Conservation (phyloP, 2,888 invertebrate species). For the Neoscelio sp. region DNA sequence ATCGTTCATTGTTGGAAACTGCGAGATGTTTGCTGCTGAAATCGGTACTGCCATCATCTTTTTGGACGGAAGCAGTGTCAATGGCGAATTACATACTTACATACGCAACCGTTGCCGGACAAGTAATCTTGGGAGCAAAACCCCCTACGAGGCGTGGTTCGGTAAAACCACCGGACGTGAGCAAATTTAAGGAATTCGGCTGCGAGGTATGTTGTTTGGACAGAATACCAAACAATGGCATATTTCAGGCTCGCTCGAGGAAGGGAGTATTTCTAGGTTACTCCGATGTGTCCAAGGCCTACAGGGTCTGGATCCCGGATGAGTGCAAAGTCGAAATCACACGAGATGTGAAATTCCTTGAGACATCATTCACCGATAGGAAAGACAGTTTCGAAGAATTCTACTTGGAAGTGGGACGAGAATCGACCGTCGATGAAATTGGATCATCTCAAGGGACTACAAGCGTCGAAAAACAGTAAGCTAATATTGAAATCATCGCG, state of each 20-base stretch:
- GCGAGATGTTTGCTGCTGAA: slow-evolving; percentile 71
- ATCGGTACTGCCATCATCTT: slow-evolving; percentile 56
- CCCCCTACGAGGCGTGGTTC: slow-evolving; percentile 65
- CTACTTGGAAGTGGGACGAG: too few relatives aligned
- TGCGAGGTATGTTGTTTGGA: slow-evolving; percentile 23
- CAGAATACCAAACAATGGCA: slow-evolving; percentile 15
- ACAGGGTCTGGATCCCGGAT: slow-evolving; percentile 34
- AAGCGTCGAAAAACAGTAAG: too few relatives aligned
- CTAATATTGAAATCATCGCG: too few relatives aligned
- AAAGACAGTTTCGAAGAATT: background rate
- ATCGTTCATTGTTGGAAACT: slow-evolving; percentile 71
- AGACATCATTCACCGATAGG: background rate
- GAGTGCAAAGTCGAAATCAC: slow-evolving; percentile 18
- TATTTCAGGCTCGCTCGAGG: slow-evolving; percentile 22
- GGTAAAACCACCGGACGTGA: slow-evolving; percentile 53
- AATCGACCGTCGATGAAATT: too few relatives aligned
- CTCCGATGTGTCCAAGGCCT: slow-evolving; percentile 19
- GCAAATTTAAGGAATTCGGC: slow-evolving; percentile 69
- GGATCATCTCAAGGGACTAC: too few relatives aligned
- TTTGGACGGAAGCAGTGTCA: slow-evolving; percentile 75
- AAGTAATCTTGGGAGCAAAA: slow-evolving; percentile 48
- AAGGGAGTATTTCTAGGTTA: slow-evolving; percentile 42
- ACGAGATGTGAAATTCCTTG: slow-evolving; percentile 21
- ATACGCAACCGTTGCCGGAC: slow-evolving; percentile 71
- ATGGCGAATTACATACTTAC: too few relatives aligned